Conservation (phyloP, 92 coral and sea anemone species). For the Paragorgia papillata region DNA sequence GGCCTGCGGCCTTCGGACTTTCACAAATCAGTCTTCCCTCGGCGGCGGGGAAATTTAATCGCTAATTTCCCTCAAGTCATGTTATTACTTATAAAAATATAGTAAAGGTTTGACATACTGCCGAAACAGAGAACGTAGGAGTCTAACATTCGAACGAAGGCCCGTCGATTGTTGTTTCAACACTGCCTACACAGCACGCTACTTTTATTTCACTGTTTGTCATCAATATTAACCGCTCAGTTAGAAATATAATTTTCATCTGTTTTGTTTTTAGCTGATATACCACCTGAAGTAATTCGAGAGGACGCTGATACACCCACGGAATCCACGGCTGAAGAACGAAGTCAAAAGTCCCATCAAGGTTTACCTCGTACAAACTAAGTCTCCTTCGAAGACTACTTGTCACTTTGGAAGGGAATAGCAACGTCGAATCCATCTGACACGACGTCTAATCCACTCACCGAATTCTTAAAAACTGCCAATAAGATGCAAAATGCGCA, state of each 20-base stretch:
- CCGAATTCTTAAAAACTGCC: conserved; percentile 72
- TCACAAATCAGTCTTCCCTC: too few species aligned
- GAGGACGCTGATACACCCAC: conserved; percentile 61
- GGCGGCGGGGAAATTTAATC: too few species aligned
- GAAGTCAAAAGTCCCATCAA: conserved; percentile 18
- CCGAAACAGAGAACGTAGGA: too few species aligned
- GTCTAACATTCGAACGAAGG: too few species aligned
- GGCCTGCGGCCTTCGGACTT: too few species aligned
- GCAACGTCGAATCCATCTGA: conserved; percentile 87
- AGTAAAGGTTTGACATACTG: too few species aligned
- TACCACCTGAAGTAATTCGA: conserved; percentile 66
- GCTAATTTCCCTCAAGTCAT: too few species aligned
- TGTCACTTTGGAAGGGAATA: conserved; percentile 95
- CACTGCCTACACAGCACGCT: neutral
- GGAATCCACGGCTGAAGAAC: conserved; percentile 23
- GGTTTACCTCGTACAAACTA: conserved; percentile 38
- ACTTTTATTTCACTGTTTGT: neutral
- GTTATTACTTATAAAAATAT: too few species aligned
- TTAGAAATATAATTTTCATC: too few species aligned
- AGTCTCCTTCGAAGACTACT: conserved; percentile 90
- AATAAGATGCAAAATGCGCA: conserved; percentile 88
- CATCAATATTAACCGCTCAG: neutral
- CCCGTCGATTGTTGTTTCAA: neutral
- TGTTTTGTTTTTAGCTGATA: conserved; percentile 81
- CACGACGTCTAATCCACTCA: conserved; percentile 64